Base-by-base conservation (phyloP, 1,140 invertebrate species). In the Drosophila biarmipes region DNA sequence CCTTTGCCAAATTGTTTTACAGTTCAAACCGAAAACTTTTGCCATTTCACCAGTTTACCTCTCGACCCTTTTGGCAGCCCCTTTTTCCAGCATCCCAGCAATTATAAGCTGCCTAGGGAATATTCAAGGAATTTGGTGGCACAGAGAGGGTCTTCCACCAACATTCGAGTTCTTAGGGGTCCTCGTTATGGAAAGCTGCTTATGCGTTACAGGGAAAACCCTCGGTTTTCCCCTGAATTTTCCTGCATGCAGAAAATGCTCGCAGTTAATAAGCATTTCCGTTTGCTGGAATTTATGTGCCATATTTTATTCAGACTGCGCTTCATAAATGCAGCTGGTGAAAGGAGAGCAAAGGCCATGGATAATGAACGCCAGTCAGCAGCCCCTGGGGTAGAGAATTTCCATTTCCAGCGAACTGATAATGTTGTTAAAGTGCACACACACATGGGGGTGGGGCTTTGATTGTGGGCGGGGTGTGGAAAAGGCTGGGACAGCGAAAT, bases 291-390 rank as follows among this genome's bases (percentile, higher is more conserved):
- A 76, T 58, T 67, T 46, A 57, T 67, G 72, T 42, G 27, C 42
- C 15, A 73, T 81, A 81, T 81, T 63, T 78, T 82, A 81, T 77
- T 81, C 78, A 81, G 54, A 68, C 64, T 43, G 53, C 43, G 53
- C 40, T 78, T 78, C 42, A 73, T 58, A 67, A 80, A 74, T 56
- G 66, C 59, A 73, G 63, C 51, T 45, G 66, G 12, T 27, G 67
- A 48, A 55, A 68, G 66, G 40, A 29, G 19, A 35, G 17, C 48
- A 46, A 68, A 48, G 52, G 64, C 51, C 51, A 35, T 5, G 64
- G 63, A 82, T 74, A 74, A 84, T 84, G 46, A 74, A 74, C 29
- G 10, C 15, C 21, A 27, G 21, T 7, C 12, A 24, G 51, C 27
- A 21, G n/a, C n/a, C n/a, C 5, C 24, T 17, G 31, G 42, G 34